Conservation (phyloP, 2,797 vertebrate species). For the Apogon hyalosoma region DNA sequence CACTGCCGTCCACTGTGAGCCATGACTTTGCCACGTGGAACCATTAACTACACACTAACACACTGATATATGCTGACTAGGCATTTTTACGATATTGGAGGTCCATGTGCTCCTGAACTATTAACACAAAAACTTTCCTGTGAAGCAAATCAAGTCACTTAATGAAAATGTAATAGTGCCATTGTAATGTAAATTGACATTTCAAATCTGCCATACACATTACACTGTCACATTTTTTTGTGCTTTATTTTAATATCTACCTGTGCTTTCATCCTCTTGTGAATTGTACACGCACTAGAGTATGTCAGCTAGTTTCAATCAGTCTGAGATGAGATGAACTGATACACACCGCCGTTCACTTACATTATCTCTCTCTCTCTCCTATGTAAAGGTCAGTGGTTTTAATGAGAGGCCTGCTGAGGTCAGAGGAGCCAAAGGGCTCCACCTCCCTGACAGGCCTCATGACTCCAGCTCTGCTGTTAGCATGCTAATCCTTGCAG, state of each 20-base stretch:
- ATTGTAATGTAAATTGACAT: not conserved
- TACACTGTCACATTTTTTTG: not conserved
- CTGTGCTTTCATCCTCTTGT: too few relatives aligned
- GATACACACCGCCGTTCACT: slow-evolving; percentile 26
- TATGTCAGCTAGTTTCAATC: slow-evolving; percentile 16
- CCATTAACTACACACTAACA: slow-evolving; percentile 35
- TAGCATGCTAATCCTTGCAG: slow-evolving; percentile 74
- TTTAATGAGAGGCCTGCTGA: slow-evolving; percentile 74
- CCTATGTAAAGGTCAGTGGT: slow-evolving; percentile 72
- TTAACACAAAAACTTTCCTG: slow-evolving; percentile 15
- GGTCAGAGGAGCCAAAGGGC: slow-evolving; percentile 69
- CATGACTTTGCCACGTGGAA: slow-evolving; percentile 42
- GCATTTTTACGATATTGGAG: slow-evolving; percentile 5
- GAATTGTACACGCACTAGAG: not conserved
- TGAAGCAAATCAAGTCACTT: not conserved
- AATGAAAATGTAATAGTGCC: not conserved
- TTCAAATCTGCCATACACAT: not conserved
- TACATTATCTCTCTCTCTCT: slow-evolving; percentile 33
- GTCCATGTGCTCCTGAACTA: slow-evolving; percentile 3
- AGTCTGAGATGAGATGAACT: slow-evolving; percentile 44
- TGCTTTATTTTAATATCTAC: too few relatives aligned
- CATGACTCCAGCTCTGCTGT: slow-evolving; percentile 65
- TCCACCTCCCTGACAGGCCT: slow-evolving; percentile 57
- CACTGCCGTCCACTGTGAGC: slow-evolving; percentile 40
- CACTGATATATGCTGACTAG: slow-evolving; percentile 33